These are phyloP conservation scores for Drepana arcuata DNA, from an alignment of 1,140 invertebrate genomes.

Conservation along the genomic window DNA sequence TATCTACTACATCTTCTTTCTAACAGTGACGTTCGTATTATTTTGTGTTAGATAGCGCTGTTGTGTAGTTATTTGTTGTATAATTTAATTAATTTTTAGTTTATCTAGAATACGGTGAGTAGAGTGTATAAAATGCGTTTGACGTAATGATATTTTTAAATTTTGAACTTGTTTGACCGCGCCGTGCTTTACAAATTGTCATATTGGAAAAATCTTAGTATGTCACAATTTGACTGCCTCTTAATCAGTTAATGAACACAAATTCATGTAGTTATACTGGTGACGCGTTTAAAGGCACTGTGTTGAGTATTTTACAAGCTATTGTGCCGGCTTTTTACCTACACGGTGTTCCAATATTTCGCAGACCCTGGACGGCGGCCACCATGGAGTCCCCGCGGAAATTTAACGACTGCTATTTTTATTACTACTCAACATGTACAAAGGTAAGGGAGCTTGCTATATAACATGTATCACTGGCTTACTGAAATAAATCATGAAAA, in stretches of 20 bases:
- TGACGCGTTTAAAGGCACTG: conserved; percentile 10
- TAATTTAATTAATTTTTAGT: conserved; percentile 64
- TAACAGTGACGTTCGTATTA: conserved; percentile 59
- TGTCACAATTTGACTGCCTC: too few relatives aligned
- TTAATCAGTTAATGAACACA: too few relatives aligned
- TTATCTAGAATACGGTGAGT: conserved; percentile 49
- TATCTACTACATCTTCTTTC: conserved; percentile 64
- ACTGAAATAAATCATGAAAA: too few relatives aligned
- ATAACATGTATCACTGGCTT: too few relatives aligned
- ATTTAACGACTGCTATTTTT: conserved; percentile 88
- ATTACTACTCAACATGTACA: conserved; percentile 86
- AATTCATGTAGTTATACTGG: conserved; percentile 4
- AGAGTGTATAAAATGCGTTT: conserved; percentile 20
- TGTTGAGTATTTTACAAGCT: conserved; percentile 8
- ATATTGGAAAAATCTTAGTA: conserved; percentile 46
- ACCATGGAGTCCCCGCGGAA: conserved; percentile 75
- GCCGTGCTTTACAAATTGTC: conserved; percentile 49
- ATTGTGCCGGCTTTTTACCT: conserved; percentile 16
- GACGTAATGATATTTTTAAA: conserved; percentile 27
- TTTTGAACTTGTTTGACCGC: conserved; percentile 38
- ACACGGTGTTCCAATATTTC: conserved; percentile 18
- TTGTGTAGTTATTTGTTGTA: conserved; percentile 56
- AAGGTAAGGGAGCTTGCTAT: conserved; percentile 81
- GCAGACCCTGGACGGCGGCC: conserved; percentile 42
- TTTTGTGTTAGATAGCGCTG: conserved; percentile 55